A percentile compares a stretch with the other conserved stretches of the same genome.
Conservation (phyloP, 2,888 invertebrate genomes). For the Chaetoderma sp. region DNA sequence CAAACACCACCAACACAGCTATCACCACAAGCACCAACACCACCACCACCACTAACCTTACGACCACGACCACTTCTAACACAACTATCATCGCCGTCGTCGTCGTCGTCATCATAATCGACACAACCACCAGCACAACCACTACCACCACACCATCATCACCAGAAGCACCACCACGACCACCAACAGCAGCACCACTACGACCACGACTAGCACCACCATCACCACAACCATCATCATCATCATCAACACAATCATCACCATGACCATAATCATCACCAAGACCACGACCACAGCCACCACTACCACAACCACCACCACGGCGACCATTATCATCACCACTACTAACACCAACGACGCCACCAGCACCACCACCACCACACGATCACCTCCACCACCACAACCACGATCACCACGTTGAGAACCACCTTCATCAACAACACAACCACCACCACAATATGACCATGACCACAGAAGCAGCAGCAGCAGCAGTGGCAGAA, state of each 20-base stretch:
- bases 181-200: too few relatives aligned
- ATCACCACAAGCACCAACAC: conserved; percentile 19
- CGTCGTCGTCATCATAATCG: conserved; percentile 22
- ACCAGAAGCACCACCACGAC: too few relatives aligned
- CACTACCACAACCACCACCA: too few relatives aligned
- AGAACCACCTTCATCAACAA: not conserved
- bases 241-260: too few relatives aligned
- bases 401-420: too few relatives aligned
- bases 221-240: not conserved
- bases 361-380: too few relatives aligned
- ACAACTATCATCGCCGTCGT: conserved; percentile 26
- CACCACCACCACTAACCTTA: conserved; percentile 27
- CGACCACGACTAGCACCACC: too few relatives aligned
- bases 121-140: conserved; percentile 24
- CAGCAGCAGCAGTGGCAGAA: not conserved
- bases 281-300: too few relatives aligned
- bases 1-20: conserved; percentile 10
- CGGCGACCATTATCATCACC: too few relatives aligned
- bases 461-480: not conserved
- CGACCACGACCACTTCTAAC: conserved; percentile 26
- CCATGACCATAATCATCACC: too few relatives aligned
- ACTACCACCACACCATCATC: conserved; percentile 25
- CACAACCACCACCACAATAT: not conserved
- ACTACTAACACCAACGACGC: too few relatives aligned
- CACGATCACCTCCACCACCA: too few relatives aligned